Base-by-base conservation (phyloP, 1,140 invertebrate species). In the Camponotus floridanus region DNA sequence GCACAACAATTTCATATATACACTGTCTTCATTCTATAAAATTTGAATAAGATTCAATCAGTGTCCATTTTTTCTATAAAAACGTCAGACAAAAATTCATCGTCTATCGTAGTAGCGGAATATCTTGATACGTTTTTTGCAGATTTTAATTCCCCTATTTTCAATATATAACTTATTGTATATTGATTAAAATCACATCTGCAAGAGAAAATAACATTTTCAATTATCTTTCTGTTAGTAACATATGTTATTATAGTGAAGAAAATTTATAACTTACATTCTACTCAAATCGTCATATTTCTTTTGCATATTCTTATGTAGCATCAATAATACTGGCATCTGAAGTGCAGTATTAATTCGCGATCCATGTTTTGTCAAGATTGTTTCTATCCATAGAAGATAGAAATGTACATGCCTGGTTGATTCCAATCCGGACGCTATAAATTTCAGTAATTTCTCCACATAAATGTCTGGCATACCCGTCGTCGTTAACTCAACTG, bases 381-480 rank as follows among this genome's bases (percentile, higher is more conserved):
- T 93, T 61, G 92, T 92, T 88, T 97, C 96, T 59, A 97, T 95
- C 98, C 98, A 99, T 39, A 96, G 93, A 0, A 99, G 93, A 94
- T 99, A 98, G 93, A 98, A 99, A 92, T 99, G 98, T 64, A 99
- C 92, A 92, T 99, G 98, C 3, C 96, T 95, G 1, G 97, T 97
- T 15, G 95, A 95, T 90, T 98, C 98, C 21, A 99, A 92, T 74
- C 97, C 96, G 21, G 95, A 95, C 0, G 97, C 96, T 33, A 99
- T 91, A 84, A 97, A 97, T 67, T 95, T 95, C 8, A 99, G 93
- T 33, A 98, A 92, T 79, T 97, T 96, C 87, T 98, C 96, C 1
- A 97, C 94, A 93, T 98, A 99, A n/a, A 97, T 94, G 57, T 97
- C 95, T 13, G 98, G 96, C 6, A 99, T 92, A 84, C 94, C 96